These are phyloP conservation scores for Acromyrmex charruanus DNA, from an alignment of 1,140 invertebrate species.

Conservation along the genomic window DNA sequence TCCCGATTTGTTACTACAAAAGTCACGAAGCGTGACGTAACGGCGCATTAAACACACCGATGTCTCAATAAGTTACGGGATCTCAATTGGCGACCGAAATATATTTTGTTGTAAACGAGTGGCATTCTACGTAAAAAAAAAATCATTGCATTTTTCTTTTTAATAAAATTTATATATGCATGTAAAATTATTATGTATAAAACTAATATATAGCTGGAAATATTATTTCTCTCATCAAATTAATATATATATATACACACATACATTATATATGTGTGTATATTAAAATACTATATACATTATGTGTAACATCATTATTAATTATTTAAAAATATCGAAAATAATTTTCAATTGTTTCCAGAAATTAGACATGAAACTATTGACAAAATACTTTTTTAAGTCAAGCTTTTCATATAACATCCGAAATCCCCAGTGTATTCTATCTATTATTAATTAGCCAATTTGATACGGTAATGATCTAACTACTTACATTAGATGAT, in stretches of 20 bases:
- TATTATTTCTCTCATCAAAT: background rate
- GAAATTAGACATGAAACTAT: background rate
- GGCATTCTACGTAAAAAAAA: background rate
- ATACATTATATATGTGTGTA: no score
- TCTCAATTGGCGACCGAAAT: conserved; percentile 45
- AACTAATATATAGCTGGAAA: background rate
- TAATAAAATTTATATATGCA: background rate
- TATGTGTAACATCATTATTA: background rate
- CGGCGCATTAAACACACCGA: conserved; percentile 77
- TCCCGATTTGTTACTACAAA: conserved; percentile 81
- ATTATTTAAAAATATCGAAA: background rate
- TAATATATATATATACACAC: background rate
- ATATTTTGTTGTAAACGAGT: conserved; percentile 6
- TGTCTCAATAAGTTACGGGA: conserved; percentile 79
- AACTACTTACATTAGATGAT: conserved; percentile 84
- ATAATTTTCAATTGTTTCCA: background rate
- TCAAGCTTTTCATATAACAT: background rate
- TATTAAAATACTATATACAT: background rate
- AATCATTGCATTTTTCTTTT: background rate
- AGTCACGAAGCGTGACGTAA: conserved; percentile 76
- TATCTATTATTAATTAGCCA: conserved; percentile 63
- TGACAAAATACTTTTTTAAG: background rate
- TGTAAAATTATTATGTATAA: no score
- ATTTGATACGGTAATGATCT: conserved; percentile 71
- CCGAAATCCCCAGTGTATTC: background rate